A percentile compares a stretch with the other conserved stretches of the same genome.
These are phyloP conservation scores for Melinaea menophilus DNA, from an alignment of 2,888 invertebrate species.

Conservation along the genomic window DNA sequence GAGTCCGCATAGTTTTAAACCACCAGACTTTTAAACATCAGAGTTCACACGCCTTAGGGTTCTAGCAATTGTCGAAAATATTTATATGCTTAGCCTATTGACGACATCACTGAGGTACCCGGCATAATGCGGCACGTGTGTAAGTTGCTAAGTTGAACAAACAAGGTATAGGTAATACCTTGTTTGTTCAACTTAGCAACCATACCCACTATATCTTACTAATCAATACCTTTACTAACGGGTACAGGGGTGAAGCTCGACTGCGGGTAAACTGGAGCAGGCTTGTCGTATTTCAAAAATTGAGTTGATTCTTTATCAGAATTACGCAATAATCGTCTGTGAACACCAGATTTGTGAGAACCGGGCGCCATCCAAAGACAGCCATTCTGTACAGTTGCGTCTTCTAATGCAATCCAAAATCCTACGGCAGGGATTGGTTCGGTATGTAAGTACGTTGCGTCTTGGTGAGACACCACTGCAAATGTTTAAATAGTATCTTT, in stretches of 20 bases:
- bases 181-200: too few species aligned
- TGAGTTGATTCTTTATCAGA: constrained; percentile 78
- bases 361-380: constrained; percentile 95
- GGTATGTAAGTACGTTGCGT: constrained; percentile 91
- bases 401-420: constrained; percentile 97
- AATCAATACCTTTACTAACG: constrained; percentile 86
- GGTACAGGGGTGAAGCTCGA: constrained; percentile 87
- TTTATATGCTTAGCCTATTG: too few species aligned
- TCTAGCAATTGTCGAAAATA: too few species aligned
- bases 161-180: too few species aligned
- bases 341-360: constrained; percentile 91
- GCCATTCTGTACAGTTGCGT: constrained; percentile 94
- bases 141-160: too few species aligned
- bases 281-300: constrained; percentile 82
- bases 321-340: constrained; percentile 84
- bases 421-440: constrained; percentile 90
- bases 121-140: too few species aligned
- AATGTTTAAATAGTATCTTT: too few species aligned
- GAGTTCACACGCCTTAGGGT: too few species aligned
- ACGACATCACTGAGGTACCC: too few species aligned
- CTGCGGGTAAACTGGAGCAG: constrained; percentile 83
- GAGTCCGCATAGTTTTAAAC: too few species aligned
- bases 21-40: too few species aligned
- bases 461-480: constrained; percentile 88
- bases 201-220: not conserved